These are phyloP conservation scores for Peromyscus aztecus DNA, from an alignment of 2,797 vertebrate genomes.

Conservation along the genomic window DNA sequence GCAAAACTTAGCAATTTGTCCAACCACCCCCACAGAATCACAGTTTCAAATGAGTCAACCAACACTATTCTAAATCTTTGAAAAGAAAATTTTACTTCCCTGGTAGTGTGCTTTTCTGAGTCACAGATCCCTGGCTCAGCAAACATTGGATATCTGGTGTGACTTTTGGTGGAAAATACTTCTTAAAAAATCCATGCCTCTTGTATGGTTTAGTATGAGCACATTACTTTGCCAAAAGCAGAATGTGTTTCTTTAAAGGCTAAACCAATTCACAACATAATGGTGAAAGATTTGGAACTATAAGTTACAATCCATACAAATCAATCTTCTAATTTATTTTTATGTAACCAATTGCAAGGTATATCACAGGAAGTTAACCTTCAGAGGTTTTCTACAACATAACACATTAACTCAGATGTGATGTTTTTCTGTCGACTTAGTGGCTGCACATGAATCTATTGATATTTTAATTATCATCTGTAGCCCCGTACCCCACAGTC, in stretches of 20 bases:
- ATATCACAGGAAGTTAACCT: background rate
- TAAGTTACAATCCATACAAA: background rate
- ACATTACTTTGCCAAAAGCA: background rate
- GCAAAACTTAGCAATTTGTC: background rate
- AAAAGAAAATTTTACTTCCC: background rate
- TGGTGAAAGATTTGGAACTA: background rate
- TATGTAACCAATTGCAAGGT: background rate
- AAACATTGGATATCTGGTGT: background rate
- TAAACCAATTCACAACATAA: background rate
- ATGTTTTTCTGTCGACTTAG: background rate
- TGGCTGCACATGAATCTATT: background rate
- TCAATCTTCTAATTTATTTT: background rate
- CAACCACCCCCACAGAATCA: background rate
- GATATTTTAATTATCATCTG: background rate
- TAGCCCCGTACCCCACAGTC: background rate
- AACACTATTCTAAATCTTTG: background rate
- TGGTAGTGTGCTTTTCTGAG: background rate
- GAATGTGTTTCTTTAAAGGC: background rate
- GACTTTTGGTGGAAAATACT: conserved; percentile 23
- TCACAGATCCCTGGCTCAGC: background rate
- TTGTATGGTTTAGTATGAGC: background rate
- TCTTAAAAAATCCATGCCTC: background rate
- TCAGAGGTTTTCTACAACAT: background rate
- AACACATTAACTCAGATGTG: background rate
- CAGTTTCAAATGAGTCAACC: conserved; percentile 1